Conservation (phyloP, 1,140 invertebrate genomes). For the Pseudomyrmex dendroicus region DNA sequence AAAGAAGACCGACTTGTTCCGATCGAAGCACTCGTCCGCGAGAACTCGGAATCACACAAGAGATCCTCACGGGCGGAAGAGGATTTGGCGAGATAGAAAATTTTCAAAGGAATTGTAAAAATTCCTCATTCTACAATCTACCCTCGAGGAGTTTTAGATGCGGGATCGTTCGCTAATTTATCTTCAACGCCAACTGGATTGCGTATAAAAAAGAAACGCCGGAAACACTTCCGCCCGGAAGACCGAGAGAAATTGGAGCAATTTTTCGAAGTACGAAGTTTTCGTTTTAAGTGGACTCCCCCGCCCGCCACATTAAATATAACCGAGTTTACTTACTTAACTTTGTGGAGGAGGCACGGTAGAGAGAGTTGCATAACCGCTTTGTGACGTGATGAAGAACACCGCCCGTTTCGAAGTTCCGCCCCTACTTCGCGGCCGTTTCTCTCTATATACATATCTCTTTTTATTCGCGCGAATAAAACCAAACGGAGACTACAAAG, state of each 20-base stretch:
- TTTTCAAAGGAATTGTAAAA: slow-evolving; percentile 41
- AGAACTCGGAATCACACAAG: slow-evolving; percentile 16
- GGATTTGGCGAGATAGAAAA: slow-evolving; percentile 1
- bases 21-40: slow-evolving; percentile 55
- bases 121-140: slow-evolving; percentile 15
- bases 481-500: slow-evolving; percentile 41
- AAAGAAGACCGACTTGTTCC: slow-evolving; percentile 1
- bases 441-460: background rate
- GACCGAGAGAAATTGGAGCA: slow-evolving; percentile 10
- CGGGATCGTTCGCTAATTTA: background rate
- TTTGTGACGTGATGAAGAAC: slow-evolving; percentile 44
- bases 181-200: background rate
- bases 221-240: background rate
- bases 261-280: slow-evolving; percentile 3
- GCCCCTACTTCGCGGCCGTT: slow-evolving; percentile 14
- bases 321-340: slow-evolving; percentile 15
- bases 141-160: background rate
- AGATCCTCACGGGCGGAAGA: slow-evolving; percentile 31
- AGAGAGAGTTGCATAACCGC: slow-evolving; percentile 29
- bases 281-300: background rate
- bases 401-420: background rate
- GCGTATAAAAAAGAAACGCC: background rate
- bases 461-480: slow-evolving; percentile 44
- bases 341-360: slow-evolving; percentile 1
- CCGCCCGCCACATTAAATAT: slow-evolving; percentile 9